Conservation (phyloP, 1,140 invertebrate genomes). For the Camponotus pennsylvanicus region DNA sequence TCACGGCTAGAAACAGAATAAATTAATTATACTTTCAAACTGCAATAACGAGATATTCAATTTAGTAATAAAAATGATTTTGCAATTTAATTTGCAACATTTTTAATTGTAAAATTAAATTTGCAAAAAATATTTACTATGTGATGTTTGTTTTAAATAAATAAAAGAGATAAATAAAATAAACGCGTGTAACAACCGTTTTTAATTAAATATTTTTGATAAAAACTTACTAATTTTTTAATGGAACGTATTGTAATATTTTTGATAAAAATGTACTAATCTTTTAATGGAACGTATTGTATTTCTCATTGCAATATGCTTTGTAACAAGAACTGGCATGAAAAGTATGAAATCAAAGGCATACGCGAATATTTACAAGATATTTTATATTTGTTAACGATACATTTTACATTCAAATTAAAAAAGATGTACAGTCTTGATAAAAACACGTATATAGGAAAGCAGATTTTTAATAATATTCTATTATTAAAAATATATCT, state of each 20-base stretch:
- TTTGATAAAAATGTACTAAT: not conserved
- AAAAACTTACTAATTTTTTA: not conserved
- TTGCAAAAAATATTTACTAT: not conserved
- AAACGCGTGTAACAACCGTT: not conserved
- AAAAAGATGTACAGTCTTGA: not conserved
- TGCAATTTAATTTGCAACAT: conserved; percentile 1
- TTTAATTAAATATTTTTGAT: conserved; percentile 29
- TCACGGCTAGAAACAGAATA: not conserved
- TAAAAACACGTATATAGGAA: not conserved
- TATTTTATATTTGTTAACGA: not conserved
- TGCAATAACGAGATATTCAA: not conserved
- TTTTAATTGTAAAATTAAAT: conserved; percentile 1
- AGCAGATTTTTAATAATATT: not conserved
- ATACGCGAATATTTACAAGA: not conserved
- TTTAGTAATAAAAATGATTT: conserved; percentile 4
- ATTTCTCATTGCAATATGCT: not conserved
- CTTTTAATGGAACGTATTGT: not conserved
- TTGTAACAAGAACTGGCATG: not conserved
- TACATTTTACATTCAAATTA: not conserved
- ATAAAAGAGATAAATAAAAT: not conserved
- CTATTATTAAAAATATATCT: not conserved
- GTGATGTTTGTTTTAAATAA: not conserved
- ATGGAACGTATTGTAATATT: conserved; percentile 11
- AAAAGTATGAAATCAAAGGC: conserved; percentile 17
- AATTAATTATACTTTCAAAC: not conserved